Percentiles rank a stretch among this genome's conserved stretches.
These are phyloP conservation scores for Halichondria panicea DNA, from an alignment of 37 sponge, comb jelly and placozoan genomes.

Conservation along the genomic window DNA sequence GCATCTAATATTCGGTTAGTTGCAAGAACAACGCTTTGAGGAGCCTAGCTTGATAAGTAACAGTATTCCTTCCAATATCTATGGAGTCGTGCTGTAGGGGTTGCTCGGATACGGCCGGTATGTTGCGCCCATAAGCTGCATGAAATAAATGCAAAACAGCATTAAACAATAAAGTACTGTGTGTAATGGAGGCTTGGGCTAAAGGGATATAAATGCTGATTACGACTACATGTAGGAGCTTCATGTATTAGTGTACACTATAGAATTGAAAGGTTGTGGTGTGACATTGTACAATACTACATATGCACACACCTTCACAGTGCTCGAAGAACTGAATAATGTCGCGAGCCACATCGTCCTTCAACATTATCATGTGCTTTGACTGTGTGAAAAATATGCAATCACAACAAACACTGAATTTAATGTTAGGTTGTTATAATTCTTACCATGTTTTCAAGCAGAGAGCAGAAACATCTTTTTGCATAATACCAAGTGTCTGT, in stretches of 20 bases:
- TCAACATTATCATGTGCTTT: slow-evolving; percentile 97
- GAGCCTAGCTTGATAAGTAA: slow-evolving; percentile 91
- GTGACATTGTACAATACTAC: too few relatives aligned
- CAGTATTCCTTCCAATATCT: slow-evolving; percentile 90
- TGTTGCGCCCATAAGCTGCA: slow-evolving; percentile 73
- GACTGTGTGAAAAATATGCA: slow-evolving; percentile 43
- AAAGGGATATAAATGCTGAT: not conserved
- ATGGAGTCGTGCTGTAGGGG: slow-evolving; percentile 71
- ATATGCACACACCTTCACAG: slow-evolving; percentile 79
- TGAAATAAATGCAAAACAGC: too few relatives aligned
- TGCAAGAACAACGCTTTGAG: slow-evolving; percentile 88
- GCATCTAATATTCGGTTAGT: too few relatives aligned
- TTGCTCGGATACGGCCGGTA: slow-evolving; percentile 75
- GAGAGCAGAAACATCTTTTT: slow-evolving; percentile 92
- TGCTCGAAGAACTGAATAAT: slow-evolving; percentile 90
- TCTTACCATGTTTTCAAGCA: slow-evolving; percentile 94
- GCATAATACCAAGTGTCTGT: slow-evolving; percentile 99
- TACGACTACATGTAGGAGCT: not conserved
- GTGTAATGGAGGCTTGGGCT: not conserved
- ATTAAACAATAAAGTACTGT: too few relatives aligned
- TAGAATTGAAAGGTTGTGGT: not conserved
- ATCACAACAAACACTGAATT: not conserved
- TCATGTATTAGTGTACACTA: not conserved
- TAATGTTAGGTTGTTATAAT: not conserved
- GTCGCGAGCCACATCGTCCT: slow-evolving; percentile 84